Conservation (phyloP, 1,140 invertebrate genomes). For the Neoseiulus cucumeris region DNA sequence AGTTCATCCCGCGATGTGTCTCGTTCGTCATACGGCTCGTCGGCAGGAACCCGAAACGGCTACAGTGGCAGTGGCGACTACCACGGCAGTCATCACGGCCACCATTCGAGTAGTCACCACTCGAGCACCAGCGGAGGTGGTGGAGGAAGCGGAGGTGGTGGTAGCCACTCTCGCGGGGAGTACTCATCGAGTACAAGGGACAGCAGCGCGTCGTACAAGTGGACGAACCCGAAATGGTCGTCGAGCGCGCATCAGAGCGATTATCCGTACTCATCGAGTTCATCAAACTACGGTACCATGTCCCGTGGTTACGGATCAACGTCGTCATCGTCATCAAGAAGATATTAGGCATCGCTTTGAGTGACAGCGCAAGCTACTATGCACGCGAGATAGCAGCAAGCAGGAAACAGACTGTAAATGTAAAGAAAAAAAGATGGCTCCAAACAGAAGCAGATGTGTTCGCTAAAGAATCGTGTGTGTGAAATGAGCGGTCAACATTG, state of each 20-base stretch:
- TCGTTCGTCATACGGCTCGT: background rate
- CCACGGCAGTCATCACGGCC: background rate
- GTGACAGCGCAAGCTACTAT: too few relatives aligned
- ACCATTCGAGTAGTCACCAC: background rate
- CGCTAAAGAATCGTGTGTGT: too few relatives aligned
- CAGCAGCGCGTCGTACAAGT: too few relatives aligned
- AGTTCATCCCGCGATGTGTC: conserved; percentile 2
- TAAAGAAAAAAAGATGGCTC: too few relatives aligned
- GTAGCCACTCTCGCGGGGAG: background rate
- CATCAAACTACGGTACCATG: background rate
- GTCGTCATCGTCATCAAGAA: conserved; percentile 1
- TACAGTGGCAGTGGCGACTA: background rate
- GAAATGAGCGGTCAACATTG: too few relatives aligned
- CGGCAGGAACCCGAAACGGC: background rate
- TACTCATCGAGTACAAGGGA: too few relatives aligned
- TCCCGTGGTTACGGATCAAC: background rate
- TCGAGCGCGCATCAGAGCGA: too few relatives aligned
- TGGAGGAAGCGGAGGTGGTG: background rate
- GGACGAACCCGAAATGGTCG: too few relatives aligned
- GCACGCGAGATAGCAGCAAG: too few relatives aligned
- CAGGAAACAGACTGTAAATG: too few relatives aligned
- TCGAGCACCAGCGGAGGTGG: background rate
- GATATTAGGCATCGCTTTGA: background rate
- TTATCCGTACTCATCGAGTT: background rate
- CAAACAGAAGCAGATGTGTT: too few relatives aligned